Conservation (phyloP, 2,113 vertebrate genomes). For the Martes martes region DNA sequence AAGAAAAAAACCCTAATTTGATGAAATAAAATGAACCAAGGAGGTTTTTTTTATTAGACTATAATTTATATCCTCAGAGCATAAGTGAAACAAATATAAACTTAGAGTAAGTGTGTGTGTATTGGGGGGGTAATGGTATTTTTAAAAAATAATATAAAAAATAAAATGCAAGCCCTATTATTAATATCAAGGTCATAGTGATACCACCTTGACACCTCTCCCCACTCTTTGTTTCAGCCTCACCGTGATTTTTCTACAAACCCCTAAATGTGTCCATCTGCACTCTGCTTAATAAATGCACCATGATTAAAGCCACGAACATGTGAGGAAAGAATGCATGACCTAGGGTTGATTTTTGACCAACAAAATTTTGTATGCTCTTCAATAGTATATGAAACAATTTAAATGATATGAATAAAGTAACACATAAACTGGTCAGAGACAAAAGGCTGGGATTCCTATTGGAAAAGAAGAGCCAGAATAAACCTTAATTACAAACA, state of each 20-base stretch:
- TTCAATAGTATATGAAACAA: constrained; percentile 1
- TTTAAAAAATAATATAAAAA: not conserved
- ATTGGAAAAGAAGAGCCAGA: not conserved
- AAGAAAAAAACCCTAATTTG: constrained; percentile 28
- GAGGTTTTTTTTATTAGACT: not conserved
- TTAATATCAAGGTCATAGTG: not conserved
- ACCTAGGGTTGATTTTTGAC: not conserved
- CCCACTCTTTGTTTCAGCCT: not conserved
- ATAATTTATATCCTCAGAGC: not conserved
- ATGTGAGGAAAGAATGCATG: not conserved
- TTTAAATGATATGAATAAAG: constrained; percentile 17
- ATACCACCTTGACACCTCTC: not conserved
- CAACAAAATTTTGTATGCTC: not conserved
- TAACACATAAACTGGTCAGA: not conserved
- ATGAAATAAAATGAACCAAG: constrained; percentile 11
- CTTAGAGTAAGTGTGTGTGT: not conserved
- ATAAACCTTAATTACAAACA: constrained; percentile 17
- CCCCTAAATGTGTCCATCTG: not conserved
- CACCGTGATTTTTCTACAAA: not conserved
- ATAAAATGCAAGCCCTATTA: not conserved
- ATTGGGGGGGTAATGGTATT: not conserved
- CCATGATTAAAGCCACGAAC: not conserved
- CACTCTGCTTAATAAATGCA: not conserved
- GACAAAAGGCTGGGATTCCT: not conserved
- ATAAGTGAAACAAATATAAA: not conserved